Conservation (phyloP, 2,888 invertebrate species). For the Eucera pruinosa region DNA sequence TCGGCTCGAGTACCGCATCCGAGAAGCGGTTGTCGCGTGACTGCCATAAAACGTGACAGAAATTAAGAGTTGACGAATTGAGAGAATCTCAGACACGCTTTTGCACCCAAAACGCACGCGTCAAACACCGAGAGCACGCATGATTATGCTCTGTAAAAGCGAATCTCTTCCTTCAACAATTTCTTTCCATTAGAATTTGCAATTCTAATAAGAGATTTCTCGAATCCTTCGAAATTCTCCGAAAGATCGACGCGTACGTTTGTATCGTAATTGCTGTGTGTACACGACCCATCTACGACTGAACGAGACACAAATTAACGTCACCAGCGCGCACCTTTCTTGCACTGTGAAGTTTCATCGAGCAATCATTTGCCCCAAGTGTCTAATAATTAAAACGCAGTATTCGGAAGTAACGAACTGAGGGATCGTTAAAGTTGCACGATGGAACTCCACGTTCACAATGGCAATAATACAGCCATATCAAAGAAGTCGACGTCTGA, state of each 20-base stretch:
- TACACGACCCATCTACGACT: slow-evolving; percentile 16
- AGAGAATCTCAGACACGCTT: slow-evolving; percentile 20
- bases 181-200: neutral
- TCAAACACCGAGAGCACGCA: neutral
- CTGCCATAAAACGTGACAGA: slow-evolving; percentile 1
- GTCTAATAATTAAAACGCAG: neutral
- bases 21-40: slow-evolving; percentile 5
- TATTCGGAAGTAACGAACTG: neutral
- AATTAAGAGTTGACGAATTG: neutral
- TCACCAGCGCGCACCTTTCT: slow-evolving; percentile 19
- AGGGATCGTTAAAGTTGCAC: neutral
- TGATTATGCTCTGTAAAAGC: neutral
- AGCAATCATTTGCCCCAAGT: neutral
- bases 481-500: slow-evolving; percentile 5
- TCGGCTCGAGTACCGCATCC: slow-evolving; percentile 6
- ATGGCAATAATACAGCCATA: slow-evolving; percentile 55
- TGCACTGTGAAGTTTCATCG: slow-evolving; percentile 30
- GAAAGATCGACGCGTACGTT: slow-evolving; percentile 35
- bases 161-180: neutral
- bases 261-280: slow-evolving; percentile 10
- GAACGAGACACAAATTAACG: slow-evolving; percentile 22
- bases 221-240: neutral
- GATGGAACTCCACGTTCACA: slow-evolving; percentile 14
- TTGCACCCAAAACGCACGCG: slow-evolving; percentile 31
- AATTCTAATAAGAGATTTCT: too few relatives aligned